A percentile compares a stretch with the other conserved stretches of the same genome.
Conservation (phyloP, 2,797 vertebrate species). For the Echeneis naucrates region DNA sequence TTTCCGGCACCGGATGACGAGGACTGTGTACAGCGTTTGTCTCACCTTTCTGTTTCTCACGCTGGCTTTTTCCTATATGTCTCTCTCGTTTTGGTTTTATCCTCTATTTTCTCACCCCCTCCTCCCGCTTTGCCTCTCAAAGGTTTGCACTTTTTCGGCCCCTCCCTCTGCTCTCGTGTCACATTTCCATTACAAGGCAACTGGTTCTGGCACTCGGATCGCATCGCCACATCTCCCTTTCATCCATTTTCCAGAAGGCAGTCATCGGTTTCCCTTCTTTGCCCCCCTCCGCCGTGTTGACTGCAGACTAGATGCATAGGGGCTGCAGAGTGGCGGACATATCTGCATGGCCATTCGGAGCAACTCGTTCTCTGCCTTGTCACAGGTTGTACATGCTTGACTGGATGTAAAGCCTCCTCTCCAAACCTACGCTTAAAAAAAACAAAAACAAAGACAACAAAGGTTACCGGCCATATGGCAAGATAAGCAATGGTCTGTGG, state of each 20-base stretch:
- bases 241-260: conserved; percentile 67
- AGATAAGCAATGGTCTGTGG: neutral
- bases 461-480: too few species aligned
- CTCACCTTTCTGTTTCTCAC: conserved; percentile 1
- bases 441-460: conserved; percentile 35
- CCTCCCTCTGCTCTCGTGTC: conserved; percentile 24
- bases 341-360: conserved; percentile 40
- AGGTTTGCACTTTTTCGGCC: conserved; percentile 41
- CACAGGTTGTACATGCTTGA: conserved; percentile 56
- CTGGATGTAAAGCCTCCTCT: conserved; percentile 59
- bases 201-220: conserved; percentile 69
- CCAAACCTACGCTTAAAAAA: conserved; percentile 7
- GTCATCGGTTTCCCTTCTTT: conserved; percentile 39
- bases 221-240: conserved; percentile 68
- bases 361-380: conserved; percentile 61
- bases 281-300: conserved; percentile 20
- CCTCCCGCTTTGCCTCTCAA: neutral
- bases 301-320: conserved; percentile 49
- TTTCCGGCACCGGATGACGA: conserved; percentile 14
- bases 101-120: conserved; percentile 4
- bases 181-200: conserved; percentile 75
- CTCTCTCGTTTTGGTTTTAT: neutral
- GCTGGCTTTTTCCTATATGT: neutral
- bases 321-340: conserved; percentile 23
- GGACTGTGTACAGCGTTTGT: neutral